These are phyloP conservation scores for Drosophila nigromelanica DNA, from an alignment of 1,140 invertebrate species.

Conservation along the genomic window DNA sequence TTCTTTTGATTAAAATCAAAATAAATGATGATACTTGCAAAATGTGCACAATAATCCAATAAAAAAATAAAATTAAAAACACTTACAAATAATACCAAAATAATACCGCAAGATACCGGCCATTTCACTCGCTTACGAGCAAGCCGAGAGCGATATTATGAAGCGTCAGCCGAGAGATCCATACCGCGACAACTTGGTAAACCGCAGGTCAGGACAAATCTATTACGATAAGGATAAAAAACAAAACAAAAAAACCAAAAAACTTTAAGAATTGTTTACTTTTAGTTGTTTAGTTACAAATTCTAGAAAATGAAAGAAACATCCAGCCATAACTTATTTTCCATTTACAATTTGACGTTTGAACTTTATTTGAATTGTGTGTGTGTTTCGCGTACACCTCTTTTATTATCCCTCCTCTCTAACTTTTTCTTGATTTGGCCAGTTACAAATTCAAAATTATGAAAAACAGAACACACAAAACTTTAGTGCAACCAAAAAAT, in stretches of 20 bases:
- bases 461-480: conserved; percentile 9
- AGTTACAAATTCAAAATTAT: conserved; percentile 69
- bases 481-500: conserved; percentile 41
- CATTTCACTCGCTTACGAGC: conserved; percentile 99
- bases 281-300: conserved; percentile 77
- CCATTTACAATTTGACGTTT: conserved; percentile 56
- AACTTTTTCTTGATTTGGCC: conserved; percentile 43
- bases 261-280: conserved; percentile 66
- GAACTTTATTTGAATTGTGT: conserved; percentile 62
- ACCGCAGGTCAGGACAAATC: conserved; percentile 92
- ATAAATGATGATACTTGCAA: conserved; percentile 62
- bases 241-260: conserved; percentile 46
- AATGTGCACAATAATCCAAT: conserved; percentile 35
- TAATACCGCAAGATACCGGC: conserved; percentile 93
- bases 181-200: conserved; percentile 97
- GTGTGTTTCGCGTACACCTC: conserved; percentile 51
- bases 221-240: conserved; percentile 63
- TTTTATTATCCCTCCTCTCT: neutral
- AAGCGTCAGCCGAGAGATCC: conserved; percentile 99
- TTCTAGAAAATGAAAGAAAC: conserved; percentile 79
- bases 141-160: conserved; percentile 99
- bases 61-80: conserved; percentile 45
- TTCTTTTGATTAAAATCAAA: conserved; percentile 73
- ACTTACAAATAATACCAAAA: conserved; percentile 49
- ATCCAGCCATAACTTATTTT: conserved; percentile 69